phyloP scores from a whole-genome alignment of 2,797 vertebrate species.

The Rhynchotus rufescens region DNA sequence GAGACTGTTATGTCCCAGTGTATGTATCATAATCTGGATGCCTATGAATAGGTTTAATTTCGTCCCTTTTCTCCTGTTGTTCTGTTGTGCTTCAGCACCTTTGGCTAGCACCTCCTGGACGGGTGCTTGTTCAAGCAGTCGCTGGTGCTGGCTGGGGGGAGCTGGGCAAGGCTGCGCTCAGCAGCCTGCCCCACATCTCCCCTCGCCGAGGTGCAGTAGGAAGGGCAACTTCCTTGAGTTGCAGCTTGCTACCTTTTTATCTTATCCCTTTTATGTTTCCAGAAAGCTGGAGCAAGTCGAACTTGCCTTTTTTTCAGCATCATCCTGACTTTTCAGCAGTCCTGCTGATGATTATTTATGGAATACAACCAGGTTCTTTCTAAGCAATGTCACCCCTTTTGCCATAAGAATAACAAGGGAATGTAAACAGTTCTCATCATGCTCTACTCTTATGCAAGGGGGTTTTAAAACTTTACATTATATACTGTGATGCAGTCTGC shows the following conservation, averaged over 20 bases:
- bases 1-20: background rate
- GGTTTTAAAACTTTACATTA: background rate
- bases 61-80: background rate
- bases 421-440: background rate
- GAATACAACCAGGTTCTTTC: background rate
- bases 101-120: background rate
- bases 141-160: background rate
- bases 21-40: background rate
- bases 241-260: background rate
- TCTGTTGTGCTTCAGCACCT: background rate
- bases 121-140: background rate
- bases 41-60: background rate
- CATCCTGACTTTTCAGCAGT: background rate
- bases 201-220: rapidly evolving
- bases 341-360: background rate
- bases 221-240: background rate
- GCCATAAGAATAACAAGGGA: background rate
- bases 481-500: background rate
- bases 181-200: background rate
- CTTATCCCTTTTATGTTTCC: background rate
- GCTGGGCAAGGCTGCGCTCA: background rate
- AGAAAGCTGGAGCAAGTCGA: background rate
- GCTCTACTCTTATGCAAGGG: background rate
- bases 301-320: background rate
- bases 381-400: background rate